Evolutionary conservation across 1,140 invertebrate genomes (phyloP).

Genomic region (Matsumurasca onukii): DNA sequence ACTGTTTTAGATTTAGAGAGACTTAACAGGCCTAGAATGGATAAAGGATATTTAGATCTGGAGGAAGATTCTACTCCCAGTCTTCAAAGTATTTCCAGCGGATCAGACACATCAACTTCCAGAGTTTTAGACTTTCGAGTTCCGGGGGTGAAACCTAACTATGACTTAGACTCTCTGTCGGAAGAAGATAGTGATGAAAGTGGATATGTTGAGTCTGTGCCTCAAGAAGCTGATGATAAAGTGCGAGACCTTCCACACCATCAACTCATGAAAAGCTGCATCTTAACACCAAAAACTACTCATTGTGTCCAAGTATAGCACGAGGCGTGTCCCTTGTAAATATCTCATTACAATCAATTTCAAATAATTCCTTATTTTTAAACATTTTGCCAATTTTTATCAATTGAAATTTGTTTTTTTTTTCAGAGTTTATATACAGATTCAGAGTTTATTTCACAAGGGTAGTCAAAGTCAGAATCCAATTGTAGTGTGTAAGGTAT

Average conservation of each 20-base stretch:
- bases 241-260: conserved; percentile 40
- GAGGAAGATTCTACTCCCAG: conserved; percentile 43
- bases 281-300: conserved; percentile 36
- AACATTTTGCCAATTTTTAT: background rate
- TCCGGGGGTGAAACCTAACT: conserved; percentile 24
- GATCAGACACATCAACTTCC: conserved; percentile 35
- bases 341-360: background rate
- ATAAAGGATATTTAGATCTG: conserved; percentile 31
- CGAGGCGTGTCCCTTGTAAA: background rate
- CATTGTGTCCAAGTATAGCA: conserved; percentile 34
- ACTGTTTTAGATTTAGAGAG: conserved; percentile 16
- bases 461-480: background rate
- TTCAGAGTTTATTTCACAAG: background rate
- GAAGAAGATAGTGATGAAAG: conserved; percentile 44
- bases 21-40: conserved; percentile 6
- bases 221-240: conserved; percentile 38
- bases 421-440: background rate
- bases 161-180: conserved; percentile 40
- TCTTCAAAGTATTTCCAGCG: conserved; percentile 42
- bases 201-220: conserved; percentile 40
- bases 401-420: background rate
- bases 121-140: background rate
- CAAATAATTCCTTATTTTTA: background rate
- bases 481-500: background rate
- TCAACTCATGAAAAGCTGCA: conserved; percentile 39